Conservation (phyloP, 2,797 vertebrate species). For the Argya squamiceps region DNA sequence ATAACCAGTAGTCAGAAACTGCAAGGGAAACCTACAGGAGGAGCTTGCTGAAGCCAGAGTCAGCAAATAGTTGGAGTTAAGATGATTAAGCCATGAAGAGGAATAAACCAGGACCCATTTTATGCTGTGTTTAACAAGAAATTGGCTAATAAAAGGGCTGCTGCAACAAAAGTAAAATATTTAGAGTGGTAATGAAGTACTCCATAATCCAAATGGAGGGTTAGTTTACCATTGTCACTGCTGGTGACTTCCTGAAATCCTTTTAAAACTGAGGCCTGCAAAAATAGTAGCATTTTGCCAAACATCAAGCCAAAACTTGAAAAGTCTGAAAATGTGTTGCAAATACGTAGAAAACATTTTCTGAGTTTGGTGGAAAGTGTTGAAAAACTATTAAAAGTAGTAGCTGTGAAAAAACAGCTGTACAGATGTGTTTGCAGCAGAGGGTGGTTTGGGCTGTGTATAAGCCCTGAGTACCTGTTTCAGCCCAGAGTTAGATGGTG, state of each 20-base stretch:
- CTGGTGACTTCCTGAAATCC: background rate
- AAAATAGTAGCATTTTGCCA: background rate
- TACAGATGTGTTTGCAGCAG: background rate
- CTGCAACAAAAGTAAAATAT: background rate
- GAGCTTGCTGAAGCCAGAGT: background rate
- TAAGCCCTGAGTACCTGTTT: background rate
- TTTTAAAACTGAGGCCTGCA: background rate
- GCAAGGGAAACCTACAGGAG: background rate
- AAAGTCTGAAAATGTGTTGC: background rate
- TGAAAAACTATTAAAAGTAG: background rate
- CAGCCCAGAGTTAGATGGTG: background rate
- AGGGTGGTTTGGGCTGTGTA: background rate
- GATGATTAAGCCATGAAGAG: background rate
- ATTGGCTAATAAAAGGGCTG: background rate
- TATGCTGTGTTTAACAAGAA: background rate
- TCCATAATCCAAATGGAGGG: background rate
- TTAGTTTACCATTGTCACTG: background rate
- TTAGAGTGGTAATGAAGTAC: background rate
- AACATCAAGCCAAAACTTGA: background rate
- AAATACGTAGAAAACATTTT: background rate
- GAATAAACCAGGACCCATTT: background rate
- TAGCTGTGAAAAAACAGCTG: background rate
- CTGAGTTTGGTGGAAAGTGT: background rate
- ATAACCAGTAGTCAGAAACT: background rate
- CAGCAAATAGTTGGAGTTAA: background rate